Evolutionary conservation across 2,888 invertebrate species (phyloP).

Genomic region (Holacanthella duospinosa): DNA sequence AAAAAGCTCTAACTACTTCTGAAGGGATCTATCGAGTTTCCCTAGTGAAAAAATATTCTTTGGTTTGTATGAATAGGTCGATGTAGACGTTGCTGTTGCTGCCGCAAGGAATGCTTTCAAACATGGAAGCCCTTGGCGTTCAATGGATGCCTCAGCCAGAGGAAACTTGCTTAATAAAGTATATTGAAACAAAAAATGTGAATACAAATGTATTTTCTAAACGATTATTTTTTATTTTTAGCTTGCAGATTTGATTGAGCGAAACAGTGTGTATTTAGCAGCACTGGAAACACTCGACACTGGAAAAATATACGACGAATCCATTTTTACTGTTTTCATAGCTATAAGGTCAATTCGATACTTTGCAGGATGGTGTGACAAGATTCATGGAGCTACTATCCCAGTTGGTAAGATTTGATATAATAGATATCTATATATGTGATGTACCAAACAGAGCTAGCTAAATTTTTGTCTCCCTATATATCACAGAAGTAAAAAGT

Average conservation of each 20-base stretch:
- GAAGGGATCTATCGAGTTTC: no score
- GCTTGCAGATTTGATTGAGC: constrained; percentile 49
- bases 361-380: constrained; percentile 78
- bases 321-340: constrained; percentile 41
- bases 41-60: no score
- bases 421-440: no score
- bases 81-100: constrained; percentile 49
- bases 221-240: constrained; percentile 6
- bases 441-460: no score
- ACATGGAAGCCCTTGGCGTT: constrained; percentile 48
- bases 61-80: constrained; percentile 43
- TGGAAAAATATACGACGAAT: constrained; percentile 46
- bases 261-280: constrained; percentile 47
- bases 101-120: constrained; percentile 48
- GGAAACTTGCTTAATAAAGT: constrained; percentile 46
- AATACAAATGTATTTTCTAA: no score
- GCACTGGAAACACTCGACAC: constrained; percentile 45
- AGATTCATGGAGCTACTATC: constrained; percentile 72
- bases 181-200: no score
- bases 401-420: constrained; percentile 50
- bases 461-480: no score
- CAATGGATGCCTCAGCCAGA: constrained; percentile 49
- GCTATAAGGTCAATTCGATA: constrained; percentile 46
- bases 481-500: no score
- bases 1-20: no score